Evolutionary conservation across 1,140 invertebrate genomes (phyloP), one percentile per base, ranked within the genome.

Genomic region (Scaptomyza pallida): DNA sequence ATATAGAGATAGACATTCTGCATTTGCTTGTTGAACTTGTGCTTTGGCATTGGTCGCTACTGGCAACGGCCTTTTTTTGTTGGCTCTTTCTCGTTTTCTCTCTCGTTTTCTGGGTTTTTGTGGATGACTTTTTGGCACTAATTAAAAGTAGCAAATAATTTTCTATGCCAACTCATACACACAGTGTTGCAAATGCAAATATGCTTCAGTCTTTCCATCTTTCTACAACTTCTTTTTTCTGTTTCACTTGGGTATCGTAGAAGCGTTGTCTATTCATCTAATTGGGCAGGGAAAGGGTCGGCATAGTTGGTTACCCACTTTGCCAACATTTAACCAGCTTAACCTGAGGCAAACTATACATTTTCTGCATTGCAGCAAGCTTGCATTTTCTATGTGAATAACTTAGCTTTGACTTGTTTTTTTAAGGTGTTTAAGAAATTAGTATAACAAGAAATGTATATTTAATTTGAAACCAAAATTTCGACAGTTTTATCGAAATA

Each of bases 101-200:
- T 30, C 26, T 30, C 26, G 26, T 0, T 30, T 30, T 9, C 8
- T 30, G 26, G 62, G 67, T 72, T 72, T 73, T 80, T 72, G 51
- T 85, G 72, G 72, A 77, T 81, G 81, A 86, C 82, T 78, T 85
- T 81, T 86, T 85, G 80, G 74, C 82, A 86, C 81, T 85, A 86
- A 86, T 86, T 86, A 86, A 85, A 86, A 85, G 77, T 78, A 78
- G 74, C 74, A 86, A 86, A 86, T 86, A 75, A 73, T 85, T 83
- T 78, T 72, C 60, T 72, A 64, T 82, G 62, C 71, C 71, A 82
- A 76, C 73, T 67, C 63, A 62, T 69, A 60, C 45, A 60, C 45
- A 65, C 50, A 60, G 48, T 65, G 15, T 37, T 17, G 62, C 67
- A 69, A 74, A 74, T 69, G 73, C 78, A 72, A 76, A 80, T 80